A percentile compares a stretch with the other conserved stretches of the same genome.
These are phyloP conservation scores for Eledone cirrhosa DNA, from an alignment of 2,888 invertebrate species.

Conservation along the genomic window DNA sequence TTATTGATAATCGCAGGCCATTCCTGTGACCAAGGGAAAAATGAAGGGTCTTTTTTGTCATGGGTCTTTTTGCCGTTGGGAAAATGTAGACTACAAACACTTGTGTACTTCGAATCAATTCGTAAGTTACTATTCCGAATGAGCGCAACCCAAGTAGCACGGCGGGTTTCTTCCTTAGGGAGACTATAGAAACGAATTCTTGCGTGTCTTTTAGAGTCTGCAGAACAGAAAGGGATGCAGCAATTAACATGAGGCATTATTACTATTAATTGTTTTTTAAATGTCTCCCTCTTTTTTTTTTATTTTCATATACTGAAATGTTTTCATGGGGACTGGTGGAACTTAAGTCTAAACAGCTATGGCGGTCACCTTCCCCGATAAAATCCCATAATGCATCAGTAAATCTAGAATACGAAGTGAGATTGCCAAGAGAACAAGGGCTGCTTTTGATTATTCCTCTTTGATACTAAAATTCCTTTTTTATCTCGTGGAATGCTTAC, in stretches of 20 bases:
- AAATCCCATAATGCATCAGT: slow-evolving; percentile 11
- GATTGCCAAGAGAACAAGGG: not conserved
- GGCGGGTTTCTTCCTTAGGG: not conserved
- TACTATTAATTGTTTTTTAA: too few relatives aligned
- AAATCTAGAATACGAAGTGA: not conserved
- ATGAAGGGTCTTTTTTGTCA: slow-evolving; percentile 18
- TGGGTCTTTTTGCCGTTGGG: slow-evolving; percentile 2
- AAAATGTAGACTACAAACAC: slow-evolving; percentile 24
- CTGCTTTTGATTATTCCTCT: too few relatives aligned
- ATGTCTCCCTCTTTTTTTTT: too few relatives aligned
- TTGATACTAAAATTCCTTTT: too few relatives aligned
- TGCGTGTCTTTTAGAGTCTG: slow-evolving; percentile 16
- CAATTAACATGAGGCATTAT: slow-evolving; percentile 20
- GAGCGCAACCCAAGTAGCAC: not conserved
- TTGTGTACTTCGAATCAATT: slow-evolving; percentile 3
- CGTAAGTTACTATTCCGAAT: slow-evolving; percentile 8
- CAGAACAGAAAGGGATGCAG: slow-evolving; percentile 6
- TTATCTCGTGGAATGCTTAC: too few relatives aligned
- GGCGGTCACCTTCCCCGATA: slow-evolving; percentile 20
- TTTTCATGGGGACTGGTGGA: too few relatives aligned
- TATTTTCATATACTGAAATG: too few relatives aligned
- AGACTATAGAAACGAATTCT: slow-evolving; percentile 14
- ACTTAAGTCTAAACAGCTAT: not conserved
- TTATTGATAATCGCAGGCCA: slow-evolving; percentile 11
- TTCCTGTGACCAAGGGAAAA: slow-evolving; percentile 5